Evolutionary conservation across 1,140 invertebrate species (phyloP).

Genomic region (Saccostrea cuccullata): DNA sequence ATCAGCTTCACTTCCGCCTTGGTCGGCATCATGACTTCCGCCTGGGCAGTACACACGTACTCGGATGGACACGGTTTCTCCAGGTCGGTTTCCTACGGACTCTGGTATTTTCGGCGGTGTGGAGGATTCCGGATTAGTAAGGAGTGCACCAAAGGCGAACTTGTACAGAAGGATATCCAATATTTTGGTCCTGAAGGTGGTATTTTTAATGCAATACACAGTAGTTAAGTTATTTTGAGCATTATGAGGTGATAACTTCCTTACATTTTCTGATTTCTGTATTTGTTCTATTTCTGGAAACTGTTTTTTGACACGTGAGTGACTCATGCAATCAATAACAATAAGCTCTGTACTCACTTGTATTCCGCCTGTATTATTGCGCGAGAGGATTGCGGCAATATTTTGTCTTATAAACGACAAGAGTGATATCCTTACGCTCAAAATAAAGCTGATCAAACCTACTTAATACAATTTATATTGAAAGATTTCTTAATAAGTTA

Average conservation of each 20-base stretch:
- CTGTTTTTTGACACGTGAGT: neutral
- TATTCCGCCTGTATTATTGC: neutral
- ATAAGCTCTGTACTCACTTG: neutral
- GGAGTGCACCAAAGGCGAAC: neutral
- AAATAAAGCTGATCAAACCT: too few relatives aligned
- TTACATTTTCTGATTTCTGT: neutral
- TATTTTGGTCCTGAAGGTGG: slow-evolving; percentile 14
- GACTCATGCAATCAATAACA: neutral
- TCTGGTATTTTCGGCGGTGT: slow-evolving; percentile 7
- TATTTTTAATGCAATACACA: neutral
- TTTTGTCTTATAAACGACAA: neutral
- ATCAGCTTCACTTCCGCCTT: slow-evolving; percentile 14
- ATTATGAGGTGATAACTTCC: neutral
- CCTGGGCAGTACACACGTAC: neutral
- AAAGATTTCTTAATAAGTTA: too few relatives aligned
- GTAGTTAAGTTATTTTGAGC: neutral
- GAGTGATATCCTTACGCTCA: too few relatives aligned
- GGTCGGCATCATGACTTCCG: slow-evolving; percentile 3
- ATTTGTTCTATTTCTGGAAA: neutral
- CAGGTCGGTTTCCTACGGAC: neutral
- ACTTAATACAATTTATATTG: too few relatives aligned
- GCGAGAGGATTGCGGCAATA: neutral
- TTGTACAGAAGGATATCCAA: neutral
- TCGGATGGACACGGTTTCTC: neutral
- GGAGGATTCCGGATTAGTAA: slow-evolving; percentile 17